Conservation (phyloP, 2,797 vertebrate genomes). For the Enteromius mattozi region DNA sequence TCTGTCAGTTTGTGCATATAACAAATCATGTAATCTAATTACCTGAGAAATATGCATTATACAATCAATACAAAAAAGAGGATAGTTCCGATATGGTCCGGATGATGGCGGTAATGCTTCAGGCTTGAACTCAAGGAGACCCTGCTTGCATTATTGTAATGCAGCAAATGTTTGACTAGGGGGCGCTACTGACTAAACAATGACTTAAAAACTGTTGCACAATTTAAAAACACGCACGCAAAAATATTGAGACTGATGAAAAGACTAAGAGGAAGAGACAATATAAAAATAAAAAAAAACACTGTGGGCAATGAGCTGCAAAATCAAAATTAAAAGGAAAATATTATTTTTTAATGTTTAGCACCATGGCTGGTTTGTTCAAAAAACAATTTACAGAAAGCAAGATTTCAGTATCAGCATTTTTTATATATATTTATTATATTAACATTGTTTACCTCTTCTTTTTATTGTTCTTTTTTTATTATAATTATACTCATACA, state of each 20-base stretch:
- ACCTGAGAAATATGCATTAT: background rate
- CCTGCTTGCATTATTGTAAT: constrained; percentile 5
- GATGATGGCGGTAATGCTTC: background rate
- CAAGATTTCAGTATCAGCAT: background rate
- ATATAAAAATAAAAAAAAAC: background rate
- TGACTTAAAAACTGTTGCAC: background rate
- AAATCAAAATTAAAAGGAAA: background rate
- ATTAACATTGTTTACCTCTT: background rate
- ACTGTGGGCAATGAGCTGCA: background rate
- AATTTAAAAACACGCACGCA: background rate
- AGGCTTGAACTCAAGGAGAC: background rate
- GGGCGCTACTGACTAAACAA: constrained; percentile 48
- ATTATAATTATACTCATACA: background rate
- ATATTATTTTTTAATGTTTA: background rate
- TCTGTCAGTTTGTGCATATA: background rate
- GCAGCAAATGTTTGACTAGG: constrained; percentile 35
- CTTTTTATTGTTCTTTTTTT: background rate
- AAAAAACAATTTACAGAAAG: background rate
- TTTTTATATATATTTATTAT: background rate
- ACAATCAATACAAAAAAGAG: background rate
- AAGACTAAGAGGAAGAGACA: background rate
- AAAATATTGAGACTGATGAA: background rate
- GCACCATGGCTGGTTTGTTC: background rate
- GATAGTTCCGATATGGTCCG: background rate
- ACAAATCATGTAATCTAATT: background rate